Conservation (phyloP, 92 coral and sea anemone species). For the Micromussa lordhowensis region DNA sequence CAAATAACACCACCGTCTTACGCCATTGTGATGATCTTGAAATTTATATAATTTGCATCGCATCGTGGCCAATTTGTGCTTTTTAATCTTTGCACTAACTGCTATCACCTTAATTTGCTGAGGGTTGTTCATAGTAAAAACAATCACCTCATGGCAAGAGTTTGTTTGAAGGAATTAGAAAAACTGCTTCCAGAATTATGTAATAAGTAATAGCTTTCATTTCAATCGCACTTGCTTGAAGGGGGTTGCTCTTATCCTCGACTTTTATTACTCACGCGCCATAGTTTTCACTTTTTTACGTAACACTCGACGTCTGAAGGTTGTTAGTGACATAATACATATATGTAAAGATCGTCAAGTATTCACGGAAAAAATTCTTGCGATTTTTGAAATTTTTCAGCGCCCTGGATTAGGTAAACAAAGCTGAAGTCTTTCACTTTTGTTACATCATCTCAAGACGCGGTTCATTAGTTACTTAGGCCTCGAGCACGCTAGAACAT, state of each 20-base stretch:
- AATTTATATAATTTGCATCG: too few species aligned
- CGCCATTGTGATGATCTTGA: too few species aligned
- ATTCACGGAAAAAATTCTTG: neutral
- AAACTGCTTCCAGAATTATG: too few species aligned
- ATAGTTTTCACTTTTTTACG: neutral
- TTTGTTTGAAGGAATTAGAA: too few species aligned
- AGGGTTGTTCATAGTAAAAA: too few species aligned
- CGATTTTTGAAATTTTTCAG: neutral
- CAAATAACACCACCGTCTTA: too few species aligned
- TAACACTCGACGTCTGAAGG: neutral
- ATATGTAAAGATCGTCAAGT: neutral
- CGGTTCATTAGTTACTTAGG: neutral
- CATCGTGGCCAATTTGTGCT: too few species aligned
- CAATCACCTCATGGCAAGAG: too few species aligned
- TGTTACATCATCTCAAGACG: neutral
- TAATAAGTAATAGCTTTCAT: neutral
- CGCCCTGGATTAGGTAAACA: neutral
- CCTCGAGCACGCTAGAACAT: too few species aligned
- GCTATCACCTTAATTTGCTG: too few species aligned
- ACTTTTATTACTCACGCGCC: neutral
- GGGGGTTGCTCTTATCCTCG: neutral
- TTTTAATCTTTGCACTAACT: too few species aligned
- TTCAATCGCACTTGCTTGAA: neutral
- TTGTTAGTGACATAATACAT: neutral
- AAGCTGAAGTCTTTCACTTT: neutral